Base-by-base conservation (phyloP, 2,888 invertebrate species). In the Lathronympha strigana region DNA sequence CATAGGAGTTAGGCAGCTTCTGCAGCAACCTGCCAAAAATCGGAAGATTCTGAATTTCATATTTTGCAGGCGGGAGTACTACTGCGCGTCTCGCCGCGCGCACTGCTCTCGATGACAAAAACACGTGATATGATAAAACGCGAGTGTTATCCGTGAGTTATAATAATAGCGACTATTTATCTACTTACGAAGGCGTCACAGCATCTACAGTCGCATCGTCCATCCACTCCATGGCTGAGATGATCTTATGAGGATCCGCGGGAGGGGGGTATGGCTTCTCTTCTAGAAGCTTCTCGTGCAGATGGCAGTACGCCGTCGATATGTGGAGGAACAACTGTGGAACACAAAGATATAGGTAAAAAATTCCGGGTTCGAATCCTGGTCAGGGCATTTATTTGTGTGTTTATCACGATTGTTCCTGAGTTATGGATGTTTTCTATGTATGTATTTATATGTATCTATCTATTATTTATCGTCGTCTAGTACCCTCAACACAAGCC, bases 251-350 rank as follows among this genome's bases (percentile, higher is more conserved):
- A 0, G 96, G 96, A 86, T 95, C 93, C 57, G 95, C 95, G 0
- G 96, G 96, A 0, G 97, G 96, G 2, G 96, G 96, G 83, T 99
- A 99, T 0, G 97, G 93, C 75, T 95, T 95, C 87, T 98, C 98
- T 71, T 96, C 95, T 19, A 98, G 86, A 2, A 96, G 92, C 69
- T 95, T 94, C 80, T 96, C 95, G 77, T 97, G 38, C 1, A 54
- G 54, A 11, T 54, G 54, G 40, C 54, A 54, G 54, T 54, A 54
- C 11, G 54, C 54, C 2, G 54, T 54, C 15, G 54, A 54, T 11
- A 54, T 40, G 38, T 54, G 54, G 2, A 40, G 17, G 4, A 54
- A 1, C 25, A 54, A 25, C 54, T 54, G 17, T 0, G n/a, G 13
- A 8, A 11, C 95, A 33, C 33, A 33, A 17, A 40, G 9, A 17